Evolutionary conservation across 2,113 vertebrate species (phyloP).

Genomic region (Perca flavescens): DNA sequence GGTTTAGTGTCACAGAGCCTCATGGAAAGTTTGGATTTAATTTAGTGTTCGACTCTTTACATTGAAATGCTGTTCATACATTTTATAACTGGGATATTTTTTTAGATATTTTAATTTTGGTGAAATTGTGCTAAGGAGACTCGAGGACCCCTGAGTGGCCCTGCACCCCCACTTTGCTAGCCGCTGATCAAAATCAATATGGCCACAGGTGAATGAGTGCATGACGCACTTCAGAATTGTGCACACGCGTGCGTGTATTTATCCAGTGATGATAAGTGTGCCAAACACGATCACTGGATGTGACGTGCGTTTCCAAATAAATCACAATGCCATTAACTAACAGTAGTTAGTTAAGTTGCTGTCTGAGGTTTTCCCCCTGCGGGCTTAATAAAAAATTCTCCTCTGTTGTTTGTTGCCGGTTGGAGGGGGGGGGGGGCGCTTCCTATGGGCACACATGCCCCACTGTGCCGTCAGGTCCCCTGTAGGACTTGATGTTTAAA

Average conservation of each 20-base stretch:
- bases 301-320: neutral
- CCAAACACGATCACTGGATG: neutral
- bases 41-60: neutral
- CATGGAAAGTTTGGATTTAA: too few species aligned
- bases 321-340: neutral
- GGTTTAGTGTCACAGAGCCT: neutral
- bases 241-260: neutral
- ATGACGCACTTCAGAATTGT: neutral
- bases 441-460: too few species aligned
- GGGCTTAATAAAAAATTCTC: neutral
- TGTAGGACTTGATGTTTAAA: neutral
- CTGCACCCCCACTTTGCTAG: neutral
- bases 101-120: neutral
- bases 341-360: too few species aligned
- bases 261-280: neutral
- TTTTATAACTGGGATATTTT: neutral
- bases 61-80: neutral
- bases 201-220: slow-evolving; percentile 9
- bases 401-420: neutral
- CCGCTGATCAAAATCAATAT: neutral
- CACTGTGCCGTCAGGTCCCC: neutral
- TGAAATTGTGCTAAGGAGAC: neutral
- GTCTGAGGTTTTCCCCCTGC: too few species aligned
- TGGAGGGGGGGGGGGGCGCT: too few species aligned
- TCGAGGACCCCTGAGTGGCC: neutral